Conservation (phyloP, 2,888 invertebrate species). For the Drosophila putrida region DNA sequence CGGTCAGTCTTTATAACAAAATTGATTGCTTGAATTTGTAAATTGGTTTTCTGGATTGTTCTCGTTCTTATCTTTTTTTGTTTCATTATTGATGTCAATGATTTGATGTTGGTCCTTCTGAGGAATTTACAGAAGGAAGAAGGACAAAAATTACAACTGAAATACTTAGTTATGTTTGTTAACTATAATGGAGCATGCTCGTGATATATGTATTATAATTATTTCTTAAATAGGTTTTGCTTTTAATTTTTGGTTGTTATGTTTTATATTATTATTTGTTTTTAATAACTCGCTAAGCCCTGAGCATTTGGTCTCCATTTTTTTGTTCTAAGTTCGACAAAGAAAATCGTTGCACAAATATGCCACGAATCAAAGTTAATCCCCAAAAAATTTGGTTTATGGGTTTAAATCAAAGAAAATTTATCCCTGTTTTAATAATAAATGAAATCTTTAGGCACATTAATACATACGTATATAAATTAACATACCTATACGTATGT, state of each 20-base stretch:
- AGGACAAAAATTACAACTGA: conserved; percentile 55
- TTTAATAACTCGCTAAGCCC: conserved; percentile 78
- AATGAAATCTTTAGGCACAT: conserved; percentile 82
- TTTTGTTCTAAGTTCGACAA: conserved; percentile 76
- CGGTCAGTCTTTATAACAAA: conserved; percentile 74
- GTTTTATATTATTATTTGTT: conserved; percentile 50
- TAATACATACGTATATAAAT: conserved; percentile 76
- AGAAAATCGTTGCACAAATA: conserved; percentile 59
- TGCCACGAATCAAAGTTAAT: conserved; percentile 49
- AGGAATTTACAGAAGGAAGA: conserved; percentile 33
- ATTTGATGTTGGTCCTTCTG: conserved; percentile 29
- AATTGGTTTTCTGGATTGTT: conserved; percentile 80
- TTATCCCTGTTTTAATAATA: conserved; percentile 31
- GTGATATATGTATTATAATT: conserved; percentile 75
- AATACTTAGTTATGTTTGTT: conserved; percentile 36
- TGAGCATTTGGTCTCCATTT: conserved; percentile 83
- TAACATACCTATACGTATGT: conserved; percentile 45
- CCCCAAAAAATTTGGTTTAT: conserved; percentile 66
- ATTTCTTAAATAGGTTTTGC: conserved; percentile 63
- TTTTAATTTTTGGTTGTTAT: conserved; percentile 34
- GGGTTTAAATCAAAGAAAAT: conserved; percentile 43
- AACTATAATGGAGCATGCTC: conserved; percentile 75
- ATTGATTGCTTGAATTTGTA: conserved; percentile 78
- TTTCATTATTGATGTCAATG: conserved; percentile 38
- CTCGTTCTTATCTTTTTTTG: conserved; percentile 45